Base-by-base conservation (phyloP, 2,797 vertebrate species). In the Ceryle rudis region DNA sequence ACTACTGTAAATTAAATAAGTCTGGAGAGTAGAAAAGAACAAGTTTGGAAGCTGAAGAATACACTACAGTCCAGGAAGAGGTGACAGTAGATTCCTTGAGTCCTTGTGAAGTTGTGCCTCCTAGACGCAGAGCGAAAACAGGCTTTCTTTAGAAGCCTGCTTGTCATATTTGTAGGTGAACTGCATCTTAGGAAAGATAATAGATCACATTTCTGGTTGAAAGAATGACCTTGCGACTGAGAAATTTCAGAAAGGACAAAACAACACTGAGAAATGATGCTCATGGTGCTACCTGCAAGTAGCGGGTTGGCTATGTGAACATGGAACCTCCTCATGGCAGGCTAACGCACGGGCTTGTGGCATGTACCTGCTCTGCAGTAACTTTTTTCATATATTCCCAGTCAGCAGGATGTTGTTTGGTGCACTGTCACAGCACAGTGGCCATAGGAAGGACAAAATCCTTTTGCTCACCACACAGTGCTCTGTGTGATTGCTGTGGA, bases 1-100 rank as follows among this genome's bases (percentile, higher is more conserved):
- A 96, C 84, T 77, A 78, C 93, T 33, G 31, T 80, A 95, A 94
- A 92, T 95, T 86, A 95, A 95, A n/a, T 72, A 80, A 89, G 82
- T 79, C 84, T 94, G 92, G 37, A 92, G 69, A 95, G 51, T 44
- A 81, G 86, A 82, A 80, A 89, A 87, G 78, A 94, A 39, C 41
- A 85, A 64, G 42, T 81, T 29, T 70, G 51, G 55, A 96, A 90
- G 81, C 19, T 13, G 18, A 94, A 94, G 84, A 39, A 78, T 66
- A 58, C 26, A 26, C 28, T 86, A 23, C 12, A 28, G 41, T 54
- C 60, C 28, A 51, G 41, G 51, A 78, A 75, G 74, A 81, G 52
- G 31, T 69, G 80, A 73, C 57, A 81, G 70, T 5, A 18, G 57
- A 91, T 74, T 81, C 66, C 73, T 64, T 55, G 29, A 52, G 37